Base-by-base conservation (phyloP, 2,888 invertebrate species). In the Neuroscelio doddi region DNA sequence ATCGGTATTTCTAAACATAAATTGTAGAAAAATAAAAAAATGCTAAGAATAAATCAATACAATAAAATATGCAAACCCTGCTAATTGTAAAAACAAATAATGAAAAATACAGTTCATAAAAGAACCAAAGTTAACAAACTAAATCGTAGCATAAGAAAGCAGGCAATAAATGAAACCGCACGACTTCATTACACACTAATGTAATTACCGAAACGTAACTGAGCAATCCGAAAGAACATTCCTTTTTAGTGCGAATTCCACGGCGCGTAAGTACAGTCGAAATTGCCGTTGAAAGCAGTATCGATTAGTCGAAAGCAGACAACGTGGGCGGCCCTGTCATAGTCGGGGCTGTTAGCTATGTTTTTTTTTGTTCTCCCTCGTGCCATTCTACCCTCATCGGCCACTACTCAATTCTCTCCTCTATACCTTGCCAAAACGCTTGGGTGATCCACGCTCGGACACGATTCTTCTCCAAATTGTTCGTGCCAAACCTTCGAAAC, bases 351-450 rank as follows among this genome's bases (percentile, higher is more conserved):
- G 24, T 27, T 15, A 4, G n/a, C n/a, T 47, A 1, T 24, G 39
- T 52, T 38, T 27, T 38, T 29, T 5, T 30, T 8, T 1, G 44
- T 27, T 36, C 12, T 10, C 17, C 8, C 39, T 9, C 9, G 49
- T 44, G 41, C 56, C 50, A 45, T 64, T 70, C 55, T 41, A 55
- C 53, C 46, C 51, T 62, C 58, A 61, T 66, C 63, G 53, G 39
- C 44, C 46, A 59, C 65, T 63, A 57, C 36, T 66, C 63, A 45
- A 50, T 44, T 64, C 65, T 68, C 53, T n/a, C n/a, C n/a, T n/a
- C 64, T 62, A 65, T 62, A 70, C 58, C 49, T 52, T 65, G 69
- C 67, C 70, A 72, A 71, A 73, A 68, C 72, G 63, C 53, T 49
- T 50, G 51, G 12, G 32, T 36, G 58, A 42, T 30, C 17, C 21